Base-by-base conservation (phyloP, 2,888 invertebrate genomes). In the Patella depressa region DNA sequence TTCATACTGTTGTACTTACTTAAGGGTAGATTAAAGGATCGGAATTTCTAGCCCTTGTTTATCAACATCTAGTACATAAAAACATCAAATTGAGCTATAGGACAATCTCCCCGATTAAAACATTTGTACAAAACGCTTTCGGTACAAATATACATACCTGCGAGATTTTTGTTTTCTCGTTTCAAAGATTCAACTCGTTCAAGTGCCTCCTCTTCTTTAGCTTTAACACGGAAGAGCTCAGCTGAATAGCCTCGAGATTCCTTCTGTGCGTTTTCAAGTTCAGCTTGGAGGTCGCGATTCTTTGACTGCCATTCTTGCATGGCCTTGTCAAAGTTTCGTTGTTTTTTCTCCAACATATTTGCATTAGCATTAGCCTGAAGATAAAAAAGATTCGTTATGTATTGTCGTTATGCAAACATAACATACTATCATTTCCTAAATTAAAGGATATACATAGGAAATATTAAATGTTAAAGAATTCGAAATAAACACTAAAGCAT, bases 291-390 rank as follows among this genome's bases (percentile, higher is more conserved):
- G 93, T 98, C 98, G 91, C 98, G 98, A 91, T 96, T 90, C 94
- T 98, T 99, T 94, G 97, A 96, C 93, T 98, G 98, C 99, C 99
- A 99, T 95, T 99, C 99, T 88, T 97, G 96, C 92, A 99, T 97
- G 94, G 98, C 97, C 94, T 98, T 98, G 94, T 99, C 99, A 94
- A 99, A 99, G 86, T 97, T 97, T 94, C 98, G 98, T 94, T 98
- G 98, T 93, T 98, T 98, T 96, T 98, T 98, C 93, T 98, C 98
- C 90, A 98, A 96, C 84, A 97, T 85, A 34, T 86, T 96, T 92
- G 98, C 98, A 91, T 76, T 57, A 70, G 74, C 59, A 71, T 71
- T 78, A 15, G 80, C 72, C 91, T 70, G 19, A 29, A 55, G 19
- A 17, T 24, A 11, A 15, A 55, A 19, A 73, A 55, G 54, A n/a